Conservation (phyloP, 2,797 vertebrate genomes). For the Myotis planiceps region DNA sequence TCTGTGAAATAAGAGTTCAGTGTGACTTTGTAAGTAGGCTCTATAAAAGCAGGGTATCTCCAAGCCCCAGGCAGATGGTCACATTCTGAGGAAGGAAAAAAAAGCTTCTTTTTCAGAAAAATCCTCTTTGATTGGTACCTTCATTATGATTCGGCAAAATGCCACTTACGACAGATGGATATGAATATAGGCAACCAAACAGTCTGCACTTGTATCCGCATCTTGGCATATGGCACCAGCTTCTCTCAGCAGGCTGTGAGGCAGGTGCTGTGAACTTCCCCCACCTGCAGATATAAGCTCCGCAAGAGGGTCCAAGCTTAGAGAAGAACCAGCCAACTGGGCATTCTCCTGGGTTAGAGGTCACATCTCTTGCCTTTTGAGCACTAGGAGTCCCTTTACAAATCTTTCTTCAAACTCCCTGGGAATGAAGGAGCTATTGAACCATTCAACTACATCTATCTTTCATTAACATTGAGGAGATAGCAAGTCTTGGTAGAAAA, state of each 20-base stretch:
- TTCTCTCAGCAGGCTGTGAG: slow-evolving; percentile 73
- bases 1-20: slow-evolving; percentile 32
- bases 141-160: slow-evolving; percentile 66
- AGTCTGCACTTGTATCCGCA: slow-evolving; percentile 46
- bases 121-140: slow-evolving; percentile 68
- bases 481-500: not conserved
- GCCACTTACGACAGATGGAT: slow-evolving; percentile 81
- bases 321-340: not conserved
- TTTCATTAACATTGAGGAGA: not conserved
- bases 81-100: not conserved
- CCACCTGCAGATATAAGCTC: slow-evolving; percentile 56
- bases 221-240: slow-evolving; percentile 52
- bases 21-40: slow-evolving; percentile 18
- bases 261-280: slow-evolving; percentile 66
- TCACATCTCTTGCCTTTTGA: not conserved
- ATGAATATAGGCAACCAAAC: slow-evolving; percentile 71
- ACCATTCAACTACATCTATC: not conserved
- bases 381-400: not conserved
- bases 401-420: not conserved
- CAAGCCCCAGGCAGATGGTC: slow-evolving; percentile 61
- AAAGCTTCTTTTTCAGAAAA: slow-evolving; percentile 58
- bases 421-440: not conserved
- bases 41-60: slow-evolving; percentile 24
- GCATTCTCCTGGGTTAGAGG: not conserved
- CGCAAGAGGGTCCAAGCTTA: slow-evolving; percentile 29